phyloP scores from a whole-genome alignment of 2,888 invertebrate genomes.

The Itoplectis maculator region DNA sequence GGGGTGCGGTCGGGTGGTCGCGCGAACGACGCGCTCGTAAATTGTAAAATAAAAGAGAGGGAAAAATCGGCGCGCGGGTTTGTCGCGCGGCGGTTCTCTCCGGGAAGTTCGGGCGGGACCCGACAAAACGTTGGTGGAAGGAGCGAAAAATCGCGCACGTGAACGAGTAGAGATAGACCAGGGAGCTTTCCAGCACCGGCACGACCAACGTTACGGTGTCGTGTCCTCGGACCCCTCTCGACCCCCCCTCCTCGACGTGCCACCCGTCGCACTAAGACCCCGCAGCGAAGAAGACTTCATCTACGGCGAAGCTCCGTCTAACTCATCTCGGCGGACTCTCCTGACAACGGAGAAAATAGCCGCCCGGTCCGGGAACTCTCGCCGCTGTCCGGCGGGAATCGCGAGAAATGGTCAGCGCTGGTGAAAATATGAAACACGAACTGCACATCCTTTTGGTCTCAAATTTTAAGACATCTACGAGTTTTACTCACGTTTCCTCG shows the following conservation, averaged over 20 bases:
- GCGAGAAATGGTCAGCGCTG: no score
- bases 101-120: constrained; percentile 22
- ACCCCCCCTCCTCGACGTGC: neutral
- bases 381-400: no score
- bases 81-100: constrained; percentile 1
- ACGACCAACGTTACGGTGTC: no score
- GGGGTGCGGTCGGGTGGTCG: constrained; percentile 67
- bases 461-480: no score
- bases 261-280: neutral
- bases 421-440: no score
- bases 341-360: no score
- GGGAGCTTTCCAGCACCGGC: constrained; percentile 29
- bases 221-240: constrained; percentile 15
- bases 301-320: no score
- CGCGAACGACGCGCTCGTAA: constrained; percentile 73
- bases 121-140: constrained; percentile 64
- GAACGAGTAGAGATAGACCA: constrained; percentile 55
- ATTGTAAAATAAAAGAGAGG: constrained; percentile 75
- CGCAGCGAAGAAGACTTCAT: neutral
- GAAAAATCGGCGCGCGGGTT: constrained; percentile 62
- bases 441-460: no score
- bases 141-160: constrained; percentile 66
- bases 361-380: no score
- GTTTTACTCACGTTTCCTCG: no score
- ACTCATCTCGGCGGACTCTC: no score